A percentile compares a stretch with the other conserved stretches of the same genome.
Conservation (phyloP, 2,797 vertebrate genomes). For the Agapornis canus region DNA sequence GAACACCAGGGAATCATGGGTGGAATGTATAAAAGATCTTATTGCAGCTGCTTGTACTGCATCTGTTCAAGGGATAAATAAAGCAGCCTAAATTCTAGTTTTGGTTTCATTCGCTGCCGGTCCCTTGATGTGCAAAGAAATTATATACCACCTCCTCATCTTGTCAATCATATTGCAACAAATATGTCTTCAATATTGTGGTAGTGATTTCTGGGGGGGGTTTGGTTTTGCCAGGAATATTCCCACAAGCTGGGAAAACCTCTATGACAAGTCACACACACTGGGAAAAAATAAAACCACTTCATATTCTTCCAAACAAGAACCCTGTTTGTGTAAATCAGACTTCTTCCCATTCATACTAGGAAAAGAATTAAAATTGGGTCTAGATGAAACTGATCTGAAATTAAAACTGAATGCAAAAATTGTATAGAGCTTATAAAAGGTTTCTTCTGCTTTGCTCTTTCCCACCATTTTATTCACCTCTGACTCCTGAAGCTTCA, state of each 20-base stretch:
- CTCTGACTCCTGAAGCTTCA: neutral
- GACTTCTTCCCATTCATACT: neutral
- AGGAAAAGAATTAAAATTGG: neutral
- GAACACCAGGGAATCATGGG: conserved; percentile 40
- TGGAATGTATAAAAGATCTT: conserved; percentile 51
- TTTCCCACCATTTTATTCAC: neutral
- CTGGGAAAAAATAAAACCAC: neutral
- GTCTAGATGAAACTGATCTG: neutral
- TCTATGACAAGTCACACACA: neutral
- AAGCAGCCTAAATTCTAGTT: conserved; percentile 58
- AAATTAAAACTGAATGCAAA: neutral
- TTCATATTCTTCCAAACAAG: neutral
- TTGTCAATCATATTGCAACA: conserved; percentile 54
- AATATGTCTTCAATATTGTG: conserved; percentile 18
- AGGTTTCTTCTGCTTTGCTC: neutral
- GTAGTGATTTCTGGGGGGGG: neutral
- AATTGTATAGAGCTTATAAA: neutral
- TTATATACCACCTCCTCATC: conserved; percentile 52
- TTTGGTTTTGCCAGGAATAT: neutral
- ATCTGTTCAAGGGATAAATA: conserved; percentile 74
- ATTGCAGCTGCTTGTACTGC: conserved; percentile 62
- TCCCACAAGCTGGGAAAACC: neutral
- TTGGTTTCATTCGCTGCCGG: conserved; percentile 51
- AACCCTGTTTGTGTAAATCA: neutral
- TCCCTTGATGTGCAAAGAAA: conserved; percentile 44